phyloP scores from a whole-genome alignment of 2,797 vertebrate species.

The Pseudopleuronectes americanus region DNA sequence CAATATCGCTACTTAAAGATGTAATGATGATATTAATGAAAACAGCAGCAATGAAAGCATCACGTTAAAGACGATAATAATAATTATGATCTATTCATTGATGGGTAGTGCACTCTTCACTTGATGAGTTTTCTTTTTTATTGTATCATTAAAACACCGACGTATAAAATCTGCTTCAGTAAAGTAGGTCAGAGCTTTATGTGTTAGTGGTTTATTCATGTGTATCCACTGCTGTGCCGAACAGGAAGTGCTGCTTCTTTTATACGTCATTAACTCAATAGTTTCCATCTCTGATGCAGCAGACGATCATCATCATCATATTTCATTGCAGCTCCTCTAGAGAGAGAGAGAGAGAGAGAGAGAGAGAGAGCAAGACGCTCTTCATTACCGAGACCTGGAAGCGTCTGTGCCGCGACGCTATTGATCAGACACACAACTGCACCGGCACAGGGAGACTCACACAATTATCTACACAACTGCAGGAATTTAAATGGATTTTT shows the following conservation, averaged over 20 bases:
- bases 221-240: not conserved
- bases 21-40: too few species aligned
- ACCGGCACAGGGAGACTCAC: not conserved
- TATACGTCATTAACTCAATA: constrained; percentile 17
- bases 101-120: not conserved
- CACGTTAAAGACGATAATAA: too few species aligned
- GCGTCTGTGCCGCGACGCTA: constrained; percentile 16
- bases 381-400: constrained; percentile 59
- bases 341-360: too few species aligned
- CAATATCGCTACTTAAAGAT: too few species aligned
- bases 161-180: not conserved
- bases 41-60: too few species aligned
- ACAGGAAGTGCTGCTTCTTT: not conserved
- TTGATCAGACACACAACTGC: constrained; percentile 30
- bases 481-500: not conserved
- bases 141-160: not conserved
- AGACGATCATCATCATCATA: constrained; percentile 29
- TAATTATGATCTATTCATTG: not conserved
- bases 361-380: constrained; percentile 18
- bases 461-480: too few species aligned
- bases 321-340: constrained; percentile 32
- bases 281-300: constrained; percentile 24
- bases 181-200: not conserved
- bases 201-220: constrained; percentile 2
- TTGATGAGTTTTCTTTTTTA: not conserved